phyloP scores from a whole-genome alignment of 1,140 invertebrate species.

The Artemia franciscana region DNA sequence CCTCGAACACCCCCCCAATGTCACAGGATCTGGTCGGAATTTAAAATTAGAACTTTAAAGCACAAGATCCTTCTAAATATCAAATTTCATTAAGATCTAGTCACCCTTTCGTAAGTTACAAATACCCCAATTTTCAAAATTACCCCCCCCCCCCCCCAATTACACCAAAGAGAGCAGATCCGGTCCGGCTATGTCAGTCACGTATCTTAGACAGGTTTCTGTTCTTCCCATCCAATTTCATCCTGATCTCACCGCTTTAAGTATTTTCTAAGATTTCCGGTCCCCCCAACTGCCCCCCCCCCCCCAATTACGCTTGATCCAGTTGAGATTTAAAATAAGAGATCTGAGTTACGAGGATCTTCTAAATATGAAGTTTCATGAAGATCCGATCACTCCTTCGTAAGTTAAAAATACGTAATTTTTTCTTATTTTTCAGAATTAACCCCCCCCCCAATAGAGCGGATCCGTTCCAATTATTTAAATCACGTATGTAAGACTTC shows the following conservation, averaged over 20 bases:
- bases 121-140: not conserved
- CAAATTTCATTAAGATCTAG: not conserved
- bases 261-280: not conserved
- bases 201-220: not conserved
- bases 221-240: not conserved
- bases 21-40: too few species aligned
- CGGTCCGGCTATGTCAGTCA: not conserved
- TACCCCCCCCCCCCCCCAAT: not conserved
- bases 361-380: too few species aligned
- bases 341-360: too few species aligned
- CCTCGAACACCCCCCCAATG: too few species aligned
- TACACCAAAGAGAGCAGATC: not conserved
- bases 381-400: too few species aligned
- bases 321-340: too few species aligned
- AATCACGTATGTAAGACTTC: not conserved
- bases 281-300: not conserved
- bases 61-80: not conserved
- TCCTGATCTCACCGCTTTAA: not conserved
- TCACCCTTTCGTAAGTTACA: not conserved
- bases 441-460: not conserved
- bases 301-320: not conserved
- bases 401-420: too few species aligned
- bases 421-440: too few species aligned
- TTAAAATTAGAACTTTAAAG: too few species aligned
- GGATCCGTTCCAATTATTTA: not conserved